A percentile compares a stretch with the other conserved stretches of the same genome.
phyloP scores from a whole-genome alignment of 2,113 vertebrate genomes.

The Ochotona curzoniae region DNA sequence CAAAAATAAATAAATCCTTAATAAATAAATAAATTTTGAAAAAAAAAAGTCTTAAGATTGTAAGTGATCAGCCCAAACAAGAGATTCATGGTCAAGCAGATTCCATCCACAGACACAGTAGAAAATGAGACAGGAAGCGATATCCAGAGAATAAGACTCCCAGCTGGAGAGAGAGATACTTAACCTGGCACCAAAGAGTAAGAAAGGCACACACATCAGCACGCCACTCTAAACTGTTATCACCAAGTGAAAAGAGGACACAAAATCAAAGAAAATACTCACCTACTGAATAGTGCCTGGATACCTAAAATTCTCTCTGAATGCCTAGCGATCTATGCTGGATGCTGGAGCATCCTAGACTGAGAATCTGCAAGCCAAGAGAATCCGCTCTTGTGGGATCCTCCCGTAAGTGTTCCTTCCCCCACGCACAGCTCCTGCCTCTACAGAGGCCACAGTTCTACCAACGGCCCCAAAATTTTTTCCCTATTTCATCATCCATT shows the following conservation, averaged over 20 bases:
- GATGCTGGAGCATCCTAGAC: background rate
- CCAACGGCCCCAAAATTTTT: background rate
- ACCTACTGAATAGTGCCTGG: background rate
- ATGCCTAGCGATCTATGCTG: background rate
- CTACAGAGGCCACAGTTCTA: conserved; percentile 44
- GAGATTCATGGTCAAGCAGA: background rate
- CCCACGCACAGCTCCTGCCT: background rate
- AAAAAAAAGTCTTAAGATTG: background rate
- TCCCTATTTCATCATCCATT: conserved; percentile 72
- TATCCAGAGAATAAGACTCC: background rate
- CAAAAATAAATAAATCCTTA: no score
- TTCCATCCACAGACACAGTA: background rate
- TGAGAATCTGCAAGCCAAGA: background rate
- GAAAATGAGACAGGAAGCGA: background rate
- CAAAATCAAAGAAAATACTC: background rate
- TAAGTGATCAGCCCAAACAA: conserved; percentile 25
- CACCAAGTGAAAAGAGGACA: conserved; percentile 1
- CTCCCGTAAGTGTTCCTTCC: background rate
- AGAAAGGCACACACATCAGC: background rate
- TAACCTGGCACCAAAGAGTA: background rate
- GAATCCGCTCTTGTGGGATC: background rate
- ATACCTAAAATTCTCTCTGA: background rate
- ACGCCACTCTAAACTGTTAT: background rate
- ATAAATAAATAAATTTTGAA: no score
- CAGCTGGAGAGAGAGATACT: background rate